Evolutionary conservation across 2,797 vertebrate genomes (phyloP), one percentile per base, ranked within the genome.

Genomic region (Myotis planiceps): DNA sequence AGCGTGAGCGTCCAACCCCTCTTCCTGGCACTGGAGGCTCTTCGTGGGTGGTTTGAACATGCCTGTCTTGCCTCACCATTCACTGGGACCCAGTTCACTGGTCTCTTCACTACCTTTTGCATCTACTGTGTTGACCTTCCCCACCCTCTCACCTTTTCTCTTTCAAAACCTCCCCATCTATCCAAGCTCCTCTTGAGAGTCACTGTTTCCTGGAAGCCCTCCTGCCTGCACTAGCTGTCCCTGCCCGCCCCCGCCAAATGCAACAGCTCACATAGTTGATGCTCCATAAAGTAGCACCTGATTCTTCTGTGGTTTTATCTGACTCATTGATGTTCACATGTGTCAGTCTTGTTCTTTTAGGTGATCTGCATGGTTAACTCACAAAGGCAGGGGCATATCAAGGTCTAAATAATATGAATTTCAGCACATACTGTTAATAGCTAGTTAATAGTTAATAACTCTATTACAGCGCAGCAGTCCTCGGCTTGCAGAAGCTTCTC

Each of bases 21-120:
- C 78, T 87, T 72, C 9, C 60, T 72, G 29, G 27, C 25, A 21
- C 53, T 45, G 9, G 37, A 75, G 63, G 14, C 45, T 80, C 75
- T 63, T 69, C 5, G 0, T 42, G 21, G n/a, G 18, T 80, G 34
- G 10, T 74, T 75, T 76, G 42, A 53, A 9, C 63, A 34, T 6
- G 4, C 6, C 74, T 29, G 10, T 29, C 69, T 53, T 49, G 23
- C 29, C 63, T 76, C 51, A 23, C 19, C n/a, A 1, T 88, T 71
- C 19, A 55, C 34, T 10, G 45, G 25, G 37, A 5, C 16, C 16
- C 63, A 60, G 2, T 18, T 47, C 84, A 76, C 66, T 80, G n/a
- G 3, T 80, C 83, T 63, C 49, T 37, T 92, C 32, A 6, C 34
- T 42, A 13, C 23, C 47, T 94, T 94, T 66, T 72, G n/a, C 37